Conservation (phyloP, 2,888 invertebrate genomes). For the Leucania comma region DNA sequence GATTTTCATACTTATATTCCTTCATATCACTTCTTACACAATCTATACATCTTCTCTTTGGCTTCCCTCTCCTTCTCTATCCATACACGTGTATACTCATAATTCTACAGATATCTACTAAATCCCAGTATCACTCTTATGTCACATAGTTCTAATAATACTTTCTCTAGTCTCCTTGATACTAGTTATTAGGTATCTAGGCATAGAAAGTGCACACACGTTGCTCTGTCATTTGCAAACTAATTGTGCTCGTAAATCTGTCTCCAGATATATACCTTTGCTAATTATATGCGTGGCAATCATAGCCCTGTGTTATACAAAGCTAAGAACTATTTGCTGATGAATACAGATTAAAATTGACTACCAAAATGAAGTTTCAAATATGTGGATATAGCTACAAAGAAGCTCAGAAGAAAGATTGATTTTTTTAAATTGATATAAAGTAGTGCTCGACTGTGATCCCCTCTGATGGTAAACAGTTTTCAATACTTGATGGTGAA, state of each 20-base stretch:
- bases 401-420: too few relatives aligned
- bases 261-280: conserved; percentile 19
- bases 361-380: too few relatives aligned
- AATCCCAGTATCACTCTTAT: conserved; percentile 1
- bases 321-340: background rate
- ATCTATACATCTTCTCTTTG: too few relatives aligned
- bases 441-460: too few relatives aligned
- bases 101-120: background rate
- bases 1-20: too few relatives aligned
- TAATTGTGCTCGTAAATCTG: conserved; percentile 41
- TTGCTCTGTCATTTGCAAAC: conserved; percentile 39
- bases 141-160: conserved; percentile 39
- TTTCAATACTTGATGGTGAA: too few relatives aligned
- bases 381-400: too few relatives aligned
- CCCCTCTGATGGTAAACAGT: too few relatives aligned
- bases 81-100: too few relatives aligned
- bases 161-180: conserved; percentile 48
- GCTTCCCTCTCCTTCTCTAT: too few relatives aligned
- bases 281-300: conserved; percentile 19
- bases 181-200: conserved; percentile 35
- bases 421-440: too few relatives aligned
- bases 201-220: conserved; percentile 45
- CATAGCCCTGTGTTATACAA: background rate
- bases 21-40: too few relatives aligned
- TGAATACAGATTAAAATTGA: background rate